Percentiles rank a stretch among this genome's conserved stretches.
Evolutionary conservation across 2,113 vertebrate genomes (phyloP).

Genomic region (Bambusicola thoracicus): DNA sequence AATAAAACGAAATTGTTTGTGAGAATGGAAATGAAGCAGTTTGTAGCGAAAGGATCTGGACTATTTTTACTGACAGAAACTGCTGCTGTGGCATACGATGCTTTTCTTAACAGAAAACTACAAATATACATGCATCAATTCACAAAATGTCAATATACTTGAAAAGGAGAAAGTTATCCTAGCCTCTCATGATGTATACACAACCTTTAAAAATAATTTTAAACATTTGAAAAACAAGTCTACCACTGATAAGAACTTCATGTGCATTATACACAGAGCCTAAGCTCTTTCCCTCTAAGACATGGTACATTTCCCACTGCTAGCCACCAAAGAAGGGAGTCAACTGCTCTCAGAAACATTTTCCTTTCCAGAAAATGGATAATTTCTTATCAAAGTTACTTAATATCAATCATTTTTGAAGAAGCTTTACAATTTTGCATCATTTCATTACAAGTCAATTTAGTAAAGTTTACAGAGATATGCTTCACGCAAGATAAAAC

Average conservation of each 20-base stretch:
- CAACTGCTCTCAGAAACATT: not conserved
- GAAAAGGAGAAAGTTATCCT: slow-evolving; percentile 3
- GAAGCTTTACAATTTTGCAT: not conserved
- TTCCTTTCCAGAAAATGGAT: not conserved
- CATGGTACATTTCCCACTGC: not conserved
- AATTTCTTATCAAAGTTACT: not conserved
- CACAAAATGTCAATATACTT: not conserved
- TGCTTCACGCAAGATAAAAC: not conserved
- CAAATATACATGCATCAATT: not conserved
- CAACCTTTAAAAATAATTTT: not conserved
- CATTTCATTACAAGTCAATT: not conserved
- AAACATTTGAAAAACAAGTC: not conserved
- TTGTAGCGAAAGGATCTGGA: not conserved
- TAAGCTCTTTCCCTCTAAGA: not conserved
- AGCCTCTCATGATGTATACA: not conserved
- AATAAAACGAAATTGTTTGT: slow-evolving; percentile 23
- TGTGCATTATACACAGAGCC: not conserved
- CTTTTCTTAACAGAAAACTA: not conserved
- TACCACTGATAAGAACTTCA: not conserved
- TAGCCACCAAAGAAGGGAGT: not conserved
- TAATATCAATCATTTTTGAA: not conserved
- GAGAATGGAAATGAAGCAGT: not conserved
- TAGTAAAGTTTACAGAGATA: not conserved
- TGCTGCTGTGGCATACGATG: not conserved
- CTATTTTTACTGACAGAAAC: not conserved